A percentile compares a stretch with the other conserved stretches of the same genome.
These are phyloP conservation scores for Eilema caniola DNA, from an alignment of 2,888 invertebrate species.

Conservation along the genomic window DNA sequence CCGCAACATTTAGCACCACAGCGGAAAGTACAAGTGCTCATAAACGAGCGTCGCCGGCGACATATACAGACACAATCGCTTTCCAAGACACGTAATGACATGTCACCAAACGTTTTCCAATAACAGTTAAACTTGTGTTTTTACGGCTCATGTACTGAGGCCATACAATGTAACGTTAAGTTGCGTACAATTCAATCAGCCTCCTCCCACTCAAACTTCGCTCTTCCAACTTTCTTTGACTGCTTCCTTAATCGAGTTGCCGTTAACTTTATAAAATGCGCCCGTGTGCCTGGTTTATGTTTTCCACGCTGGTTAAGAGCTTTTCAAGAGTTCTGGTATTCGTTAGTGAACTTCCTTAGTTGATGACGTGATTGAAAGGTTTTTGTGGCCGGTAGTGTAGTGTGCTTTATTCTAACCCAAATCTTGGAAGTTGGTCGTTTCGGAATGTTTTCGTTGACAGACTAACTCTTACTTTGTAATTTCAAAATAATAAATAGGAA, in stretches of 20 bases:
- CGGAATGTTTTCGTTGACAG: not conserved
- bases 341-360: slow-evolving; percentile 68
- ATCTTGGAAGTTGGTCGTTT: not conserved
- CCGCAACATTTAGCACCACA: not conserved
- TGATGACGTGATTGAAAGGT: slow-evolving; percentile 61
- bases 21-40: slow-evolving; percentile 6
- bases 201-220: slow-evolving; percentile 65
- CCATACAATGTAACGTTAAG: slow-evolving; percentile 54
- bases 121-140: slow-evolving; percentile 47
- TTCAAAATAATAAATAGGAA: too few species aligned
- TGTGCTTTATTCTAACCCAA: slow-evolving; percentile 10
- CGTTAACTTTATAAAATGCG: slow-evolving; percentile 81
- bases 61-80: slow-evolving; percentile 20
- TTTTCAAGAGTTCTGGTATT: slow-evolving; percentile 75
- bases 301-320: slow-evolving; percentile 78
- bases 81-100: slow-evolving; percentile 32
- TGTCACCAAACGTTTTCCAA: slow-evolving; percentile 45
- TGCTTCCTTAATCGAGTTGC: slow-evolving; percentile 79
- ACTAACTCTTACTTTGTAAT: not conserved
- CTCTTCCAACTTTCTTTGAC: slow-evolving; percentile 74
- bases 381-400: slow-evolving; percentile 32
- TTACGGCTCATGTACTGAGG: slow-evolving; percentile 40
- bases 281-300: slow-evolving; percentile 79
- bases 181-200: slow-evolving; percentile 71
- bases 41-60: slow-evolving; percentile 10